phyloP scores from a whole-genome alignment of 2,797 vertebrate genomes.

The Peromyscus nudipes region DNA sequence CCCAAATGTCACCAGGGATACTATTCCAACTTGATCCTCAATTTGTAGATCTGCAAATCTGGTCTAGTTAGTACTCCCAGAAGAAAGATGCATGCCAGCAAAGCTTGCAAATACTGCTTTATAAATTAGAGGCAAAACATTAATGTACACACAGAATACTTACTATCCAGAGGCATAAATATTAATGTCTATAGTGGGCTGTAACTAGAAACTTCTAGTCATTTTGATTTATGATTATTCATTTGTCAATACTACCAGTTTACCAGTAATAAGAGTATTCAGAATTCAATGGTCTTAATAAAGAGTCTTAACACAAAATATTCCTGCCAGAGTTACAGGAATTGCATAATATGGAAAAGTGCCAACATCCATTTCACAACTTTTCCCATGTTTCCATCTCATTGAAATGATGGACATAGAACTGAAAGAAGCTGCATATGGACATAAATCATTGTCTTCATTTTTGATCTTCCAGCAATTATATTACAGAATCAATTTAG shows the following conservation, averaged over 20 bases:
- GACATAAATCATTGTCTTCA: conserved; percentile 59
- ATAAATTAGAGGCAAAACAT: conserved; percentile 41
- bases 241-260: conserved; percentile 46
- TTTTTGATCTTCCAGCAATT: conserved; percentile 57
- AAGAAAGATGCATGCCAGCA: conserved; percentile 33
- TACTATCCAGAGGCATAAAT: conserved; percentile 56
- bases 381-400: conserved; percentile 43
- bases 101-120: conserved; percentile 59
- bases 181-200: conserved; percentile 44
- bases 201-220: conserved; percentile 48
- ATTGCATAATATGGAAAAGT: neutral
- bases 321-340: neutral
- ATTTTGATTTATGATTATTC: conserved; percentile 61
- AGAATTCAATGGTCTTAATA: conserved; percentile 9
- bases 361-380: conserved; percentile 10
- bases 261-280: neutral
- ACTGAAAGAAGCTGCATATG: neutral
- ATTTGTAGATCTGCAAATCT: conserved; percentile 45
- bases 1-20: neutral
- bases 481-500: conserved; percentile 59
- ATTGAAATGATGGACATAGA: conserved; percentile 13
- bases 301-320: neutral
- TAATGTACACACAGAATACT: conserved; percentile 43
- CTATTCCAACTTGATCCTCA: conserved; percentile 31
- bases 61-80: neutral